A percentile compares a stretch with the other conserved stretches of the same genome.
phyloP scores from a whole-genome alignment of 2,888 invertebrate species.

The Ditula angustiorana region DNA sequence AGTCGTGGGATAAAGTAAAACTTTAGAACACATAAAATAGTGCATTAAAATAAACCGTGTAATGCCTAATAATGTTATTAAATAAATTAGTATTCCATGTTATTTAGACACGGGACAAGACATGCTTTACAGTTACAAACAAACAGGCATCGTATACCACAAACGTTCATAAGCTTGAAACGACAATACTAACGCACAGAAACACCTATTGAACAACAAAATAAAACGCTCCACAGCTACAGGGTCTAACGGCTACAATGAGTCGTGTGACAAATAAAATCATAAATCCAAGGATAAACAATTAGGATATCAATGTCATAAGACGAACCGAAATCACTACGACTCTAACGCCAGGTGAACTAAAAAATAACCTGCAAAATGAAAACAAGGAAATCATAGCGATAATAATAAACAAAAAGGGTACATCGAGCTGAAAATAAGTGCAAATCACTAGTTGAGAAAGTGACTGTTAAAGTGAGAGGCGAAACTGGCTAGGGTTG shows the following conservation, averaged over 20 bases:
- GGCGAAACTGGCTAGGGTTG: conserved; percentile 56
- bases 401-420: conserved; percentile 51
- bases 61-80: conserved; percentile 8
- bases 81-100: conserved; percentile 27
- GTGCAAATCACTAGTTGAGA: conserved; percentile 60
- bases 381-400: conserved; percentile 51
- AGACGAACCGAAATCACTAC: conserved; percentile 44
- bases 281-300: conserved; percentile 52
- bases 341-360: conserved; percentile 47
- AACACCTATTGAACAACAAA: conserved; percentile 44
- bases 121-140: conserved; percentile 39
- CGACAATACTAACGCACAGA: conserved; percentile 30
- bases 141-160: conserved; percentile 30
- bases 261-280: conserved; percentile 46
- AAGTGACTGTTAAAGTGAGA: conserved; percentile 52
- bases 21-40: conserved; percentile 15
- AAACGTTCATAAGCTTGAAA: conserved; percentile 35
- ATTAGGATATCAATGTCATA: conserved; percentile 52
- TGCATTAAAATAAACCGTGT: conserved; percentile 31
- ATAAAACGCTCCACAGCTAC: conserved; percentile 31
- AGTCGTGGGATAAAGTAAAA: neutral
- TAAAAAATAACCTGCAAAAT: conserved; percentile 51
- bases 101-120: conserved; percentile 39
- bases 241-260: conserved; percentile 29
- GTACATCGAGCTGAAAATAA: conserved; percentile 60